Evolutionary conservation across 2,888 invertebrate species (phyloP).

Genomic region (Empis livida): DNA sequence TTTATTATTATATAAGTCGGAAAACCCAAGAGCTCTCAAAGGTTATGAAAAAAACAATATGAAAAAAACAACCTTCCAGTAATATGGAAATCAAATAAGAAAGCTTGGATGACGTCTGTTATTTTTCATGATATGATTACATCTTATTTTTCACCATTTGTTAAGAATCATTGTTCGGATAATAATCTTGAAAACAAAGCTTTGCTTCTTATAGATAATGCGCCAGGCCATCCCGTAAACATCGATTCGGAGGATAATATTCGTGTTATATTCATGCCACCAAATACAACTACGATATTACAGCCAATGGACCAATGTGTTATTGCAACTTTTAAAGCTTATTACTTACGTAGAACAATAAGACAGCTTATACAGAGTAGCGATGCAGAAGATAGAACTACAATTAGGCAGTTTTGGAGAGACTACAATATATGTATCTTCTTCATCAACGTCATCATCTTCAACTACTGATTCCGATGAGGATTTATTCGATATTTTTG

Average conservation of each 20-base stretch:
- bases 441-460: no score
- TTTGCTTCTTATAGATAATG: constrained; percentile 11
- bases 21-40: background rate
- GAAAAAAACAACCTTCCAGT: background rate
- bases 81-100: background rate
- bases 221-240: constrained; percentile 7
- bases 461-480: no score
- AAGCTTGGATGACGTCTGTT: background rate
- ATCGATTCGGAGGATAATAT: no score
- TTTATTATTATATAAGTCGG: background rate
- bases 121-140: no score
- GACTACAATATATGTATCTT: no score
- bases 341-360: background rate
- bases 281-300: background rate
- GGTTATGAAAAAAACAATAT: background rate
- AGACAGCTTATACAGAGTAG: no score
- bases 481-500: no score
- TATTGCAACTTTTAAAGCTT: background rate
- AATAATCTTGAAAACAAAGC: constrained; percentile 9
- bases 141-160: no score
- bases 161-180: background rate
- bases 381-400: no score
- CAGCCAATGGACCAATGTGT: background rate
- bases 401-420: no score
- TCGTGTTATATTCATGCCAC: background rate